Conservation (phyloP, 1,140 invertebrate species). For the Drosophila nigromelanica region DNA sequence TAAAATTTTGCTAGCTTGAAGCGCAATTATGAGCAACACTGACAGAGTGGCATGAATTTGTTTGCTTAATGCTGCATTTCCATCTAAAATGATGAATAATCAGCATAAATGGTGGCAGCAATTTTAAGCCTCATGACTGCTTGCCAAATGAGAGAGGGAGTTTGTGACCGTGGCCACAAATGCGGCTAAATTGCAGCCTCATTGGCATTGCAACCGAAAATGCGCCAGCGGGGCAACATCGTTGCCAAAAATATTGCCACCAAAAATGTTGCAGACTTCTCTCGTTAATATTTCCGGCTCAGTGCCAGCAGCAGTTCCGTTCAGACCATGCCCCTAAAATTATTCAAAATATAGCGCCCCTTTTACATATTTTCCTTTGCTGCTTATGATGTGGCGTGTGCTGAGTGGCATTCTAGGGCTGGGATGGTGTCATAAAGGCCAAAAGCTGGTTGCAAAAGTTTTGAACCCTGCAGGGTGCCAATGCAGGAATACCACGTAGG, state of each 20-base stretch:
- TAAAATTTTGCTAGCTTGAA: slow-evolving; percentile 18
- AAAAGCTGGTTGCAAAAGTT: slow-evolving; percentile 48
- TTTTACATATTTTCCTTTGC: slow-evolving; percentile 40
- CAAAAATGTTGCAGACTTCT: slow-evolving; percentile 57
- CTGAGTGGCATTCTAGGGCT: neutral
- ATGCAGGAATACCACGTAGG: neutral
- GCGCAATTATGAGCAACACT: slow-evolving; percentile 27
- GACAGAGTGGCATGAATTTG: neutral
- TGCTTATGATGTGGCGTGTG: slow-evolving; percentile 1
- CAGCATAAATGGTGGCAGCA: slow-evolving; percentile 41
- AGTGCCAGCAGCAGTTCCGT: slow-evolving; percentile 8
- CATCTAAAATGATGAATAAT: slow-evolving; percentile 49
- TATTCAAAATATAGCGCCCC: slow-evolving; percentile 44
- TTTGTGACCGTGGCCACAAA: slow-evolving; percentile 19
- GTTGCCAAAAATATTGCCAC: slow-evolving; percentile 47
- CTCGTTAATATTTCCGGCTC: slow-evolving; percentile 67
- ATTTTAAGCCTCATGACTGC: neutral
- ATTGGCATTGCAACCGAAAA: slow-evolving; percentile 22
- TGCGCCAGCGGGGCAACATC: slow-evolving; percentile 24
- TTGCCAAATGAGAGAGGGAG: neutral
- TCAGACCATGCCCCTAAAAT: slow-evolving; percentile 42
- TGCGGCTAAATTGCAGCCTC: slow-evolving; percentile 18
- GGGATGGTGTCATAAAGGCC: slow-evolving; percentile 46
- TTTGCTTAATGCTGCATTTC: neutral
- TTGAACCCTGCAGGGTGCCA: neutral